These are phyloP conservation scores for Lasioglossum baleicum DNA, from an alignment of 1,140 invertebrate genomes.

Conservation along the genomic window DNA sequence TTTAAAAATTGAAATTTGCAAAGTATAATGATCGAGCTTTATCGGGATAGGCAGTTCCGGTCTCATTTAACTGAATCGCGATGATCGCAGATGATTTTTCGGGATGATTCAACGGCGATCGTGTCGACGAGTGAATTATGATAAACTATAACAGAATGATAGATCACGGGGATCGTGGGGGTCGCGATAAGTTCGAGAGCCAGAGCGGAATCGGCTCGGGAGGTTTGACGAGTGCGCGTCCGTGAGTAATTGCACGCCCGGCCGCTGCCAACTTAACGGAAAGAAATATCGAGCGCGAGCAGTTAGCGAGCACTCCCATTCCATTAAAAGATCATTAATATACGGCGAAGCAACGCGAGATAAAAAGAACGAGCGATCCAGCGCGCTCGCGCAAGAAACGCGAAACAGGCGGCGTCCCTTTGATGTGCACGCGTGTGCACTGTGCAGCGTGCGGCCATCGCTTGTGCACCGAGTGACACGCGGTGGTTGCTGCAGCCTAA, in stretches of 20 bases:
- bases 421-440: not conserved
- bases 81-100: no score
- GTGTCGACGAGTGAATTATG: no score
- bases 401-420: not conserved
- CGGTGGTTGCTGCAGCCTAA: not conserved
- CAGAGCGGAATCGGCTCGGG: not conserved
- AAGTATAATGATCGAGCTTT: no score
- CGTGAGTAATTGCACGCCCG: not conserved
- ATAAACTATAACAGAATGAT: no score
- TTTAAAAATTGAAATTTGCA: no score
- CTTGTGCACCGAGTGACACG: not conserved
- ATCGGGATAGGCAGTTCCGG: no score
- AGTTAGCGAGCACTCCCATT: constrained; percentile 29
- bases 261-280: constrained; percentile 5
- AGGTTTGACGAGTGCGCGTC: not conserved
- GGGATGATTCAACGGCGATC: no score
- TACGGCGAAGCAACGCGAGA: not conserved
- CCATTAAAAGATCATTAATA: constrained; percentile 38
- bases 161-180: no score
- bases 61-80: no score
- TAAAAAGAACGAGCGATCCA: not conserved
- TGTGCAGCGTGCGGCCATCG: no score
- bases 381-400: not conserved
- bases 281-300: constrained; percentile 17
- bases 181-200: no score